A percentile compares a stretch with the other conserved stretches of the same genome.
Evolutionary conservation across 2,888 invertebrate species (phyloP).

Genomic region (Diaperis boleti): DNA sequence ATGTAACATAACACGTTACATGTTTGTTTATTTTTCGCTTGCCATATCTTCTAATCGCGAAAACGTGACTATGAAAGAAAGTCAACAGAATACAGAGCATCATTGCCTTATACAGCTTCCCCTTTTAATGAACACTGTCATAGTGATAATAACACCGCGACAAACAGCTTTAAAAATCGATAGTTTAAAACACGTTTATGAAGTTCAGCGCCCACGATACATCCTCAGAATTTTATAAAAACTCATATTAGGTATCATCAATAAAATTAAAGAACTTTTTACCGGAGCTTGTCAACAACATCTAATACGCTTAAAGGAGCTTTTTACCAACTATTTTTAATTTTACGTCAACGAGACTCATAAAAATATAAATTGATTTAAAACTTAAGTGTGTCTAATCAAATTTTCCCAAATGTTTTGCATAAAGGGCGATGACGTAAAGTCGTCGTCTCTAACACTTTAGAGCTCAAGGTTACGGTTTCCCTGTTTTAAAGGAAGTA

Average conservation of each 20-base stretch:
- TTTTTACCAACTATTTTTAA: background rate
- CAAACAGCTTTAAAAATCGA: constrained; percentile 27
- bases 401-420: background rate
- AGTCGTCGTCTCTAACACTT: constrained; percentile 7
- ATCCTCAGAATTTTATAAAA: background rate
- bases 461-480: constrained; percentile 19
- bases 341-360: too few relatives aligned
- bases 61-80: constrained; percentile 42
- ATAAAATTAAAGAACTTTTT: background rate
- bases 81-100: constrained; percentile 40
- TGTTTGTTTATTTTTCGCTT: constrained; percentile 34
- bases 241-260: background rate
- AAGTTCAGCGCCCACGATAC: background rate
- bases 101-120: constrained; percentile 19
- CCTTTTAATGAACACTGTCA: constrained; percentile 27
- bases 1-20: constrained; percentile 16
- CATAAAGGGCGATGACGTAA: background rate
- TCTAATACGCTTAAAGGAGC: too few relatives aligned
- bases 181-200: constrained; percentile 21
- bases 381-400: background rate
- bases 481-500: constrained; percentile 7
- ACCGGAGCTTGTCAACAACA: background rate
- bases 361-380: background rate
- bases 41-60: constrained; percentile 38
- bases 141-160: constrained; percentile 20